phyloP scores from a whole-genome alignment of 2,113 vertebrate species.

The Mormoops blainvillei region DNA sequence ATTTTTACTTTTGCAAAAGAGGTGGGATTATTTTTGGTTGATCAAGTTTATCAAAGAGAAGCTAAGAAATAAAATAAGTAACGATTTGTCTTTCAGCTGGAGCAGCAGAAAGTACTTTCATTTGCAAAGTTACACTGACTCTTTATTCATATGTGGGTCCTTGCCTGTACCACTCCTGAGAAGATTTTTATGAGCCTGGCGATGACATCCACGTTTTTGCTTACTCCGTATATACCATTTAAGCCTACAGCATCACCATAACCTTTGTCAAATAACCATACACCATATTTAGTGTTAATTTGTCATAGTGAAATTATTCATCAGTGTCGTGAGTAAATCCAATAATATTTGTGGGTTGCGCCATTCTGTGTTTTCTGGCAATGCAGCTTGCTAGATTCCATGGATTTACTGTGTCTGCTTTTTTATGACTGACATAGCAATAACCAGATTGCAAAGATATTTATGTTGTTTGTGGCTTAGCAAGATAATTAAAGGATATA shows the following conservation, averaged over 20 bases:
- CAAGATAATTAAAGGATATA: constrained; percentile 99
- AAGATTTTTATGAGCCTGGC: constrained; percentile 21
- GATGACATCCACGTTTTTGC: constrained; percentile 65
- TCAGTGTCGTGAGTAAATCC: constrained; percentile 79
- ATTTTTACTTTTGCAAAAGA: neutral
- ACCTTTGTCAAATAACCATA: constrained; percentile 80
- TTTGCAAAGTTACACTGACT: constrained; percentile 26
- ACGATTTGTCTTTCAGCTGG: constrained; percentile 53
- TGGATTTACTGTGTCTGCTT: constrained; percentile 95
- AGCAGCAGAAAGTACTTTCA: neutral
- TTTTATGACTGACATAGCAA: constrained; percentile 99
- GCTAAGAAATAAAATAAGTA: constrained; percentile 56
- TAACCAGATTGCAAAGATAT: constrained; percentile 99
- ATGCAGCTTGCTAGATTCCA: constrained; percentile 86
- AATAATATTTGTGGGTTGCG: constrained; percentile 88
- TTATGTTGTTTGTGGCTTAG: constrained; percentile 99
- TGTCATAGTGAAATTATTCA: constrained; percentile 94
- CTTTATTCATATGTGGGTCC: neutral
- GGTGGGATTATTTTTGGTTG: neutral
- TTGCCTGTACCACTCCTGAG: neutral
- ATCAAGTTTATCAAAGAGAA: constrained; percentile 18
- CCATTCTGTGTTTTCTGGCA: constrained; percentile 87
- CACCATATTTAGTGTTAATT: constrained; percentile 89
- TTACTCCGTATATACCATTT: constrained; percentile 62
- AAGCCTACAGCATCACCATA: constrained; percentile 79